These are phyloP conservation scores for Mus spretus DNA, from an alignment of 2,797 vertebrate genomes.

Conservation along the genomic window DNA sequence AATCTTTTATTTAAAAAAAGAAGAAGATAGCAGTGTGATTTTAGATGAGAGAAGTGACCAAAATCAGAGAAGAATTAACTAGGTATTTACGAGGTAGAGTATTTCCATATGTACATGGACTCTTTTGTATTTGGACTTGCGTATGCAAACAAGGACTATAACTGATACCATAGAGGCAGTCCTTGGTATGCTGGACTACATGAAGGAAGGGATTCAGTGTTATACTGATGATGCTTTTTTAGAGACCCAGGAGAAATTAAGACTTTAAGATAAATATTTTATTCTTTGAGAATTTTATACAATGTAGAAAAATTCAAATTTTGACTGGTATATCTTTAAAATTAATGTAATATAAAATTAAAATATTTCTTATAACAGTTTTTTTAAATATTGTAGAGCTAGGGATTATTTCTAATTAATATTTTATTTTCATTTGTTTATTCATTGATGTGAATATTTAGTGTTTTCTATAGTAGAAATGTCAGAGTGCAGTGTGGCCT, in stretches of 20 bases:
- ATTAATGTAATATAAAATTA: slow-evolving; percentile 14
- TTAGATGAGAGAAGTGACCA: slow-evolving; percentile 36
- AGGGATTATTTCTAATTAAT: slow-evolving; percentile 46
- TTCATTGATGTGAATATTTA: slow-evolving; percentile 30
- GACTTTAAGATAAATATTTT: slow-evolving; percentile 14
- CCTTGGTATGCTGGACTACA: neutral
- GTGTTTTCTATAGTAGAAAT: slow-evolving; percentile 1
- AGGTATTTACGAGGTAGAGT: neutral
- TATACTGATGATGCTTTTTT: neutral
- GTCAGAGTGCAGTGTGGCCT: neutral
- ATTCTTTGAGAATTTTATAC: neutral
- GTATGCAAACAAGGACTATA: neutral
- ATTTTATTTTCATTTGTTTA: slow-evolving; percentile 54
- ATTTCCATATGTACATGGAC: neutral
- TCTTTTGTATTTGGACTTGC: neutral
- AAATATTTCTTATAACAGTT: slow-evolving; percentile 22
- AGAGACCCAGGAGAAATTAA: neutral
- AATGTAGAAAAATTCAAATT: neutral
- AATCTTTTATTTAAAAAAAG: too few relatives aligned
- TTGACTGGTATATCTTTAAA: slow-evolving; percentile 20
- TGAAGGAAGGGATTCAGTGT: neutral
- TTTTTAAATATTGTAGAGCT: neutral
- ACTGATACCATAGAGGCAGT: neutral
- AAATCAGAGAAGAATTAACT: neutral
- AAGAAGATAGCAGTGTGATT: slow-evolving; percentile 1